Evolutionary conservation across 2,888 invertebrate genomes (phyloP).

Genomic region (Rosalia funebris): DNA sequence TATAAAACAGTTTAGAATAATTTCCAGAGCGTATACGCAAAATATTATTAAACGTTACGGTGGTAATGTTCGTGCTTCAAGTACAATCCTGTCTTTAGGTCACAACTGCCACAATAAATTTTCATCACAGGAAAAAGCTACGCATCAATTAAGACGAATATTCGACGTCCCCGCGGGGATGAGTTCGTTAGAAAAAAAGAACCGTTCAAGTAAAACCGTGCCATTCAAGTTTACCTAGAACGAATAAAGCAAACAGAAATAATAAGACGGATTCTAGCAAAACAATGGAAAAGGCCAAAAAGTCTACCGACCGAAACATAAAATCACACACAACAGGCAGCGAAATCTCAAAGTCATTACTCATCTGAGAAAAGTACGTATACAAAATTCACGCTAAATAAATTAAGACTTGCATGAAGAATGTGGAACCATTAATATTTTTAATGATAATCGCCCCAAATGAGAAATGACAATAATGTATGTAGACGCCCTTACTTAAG

Average conservation of each 20-base stretch:
- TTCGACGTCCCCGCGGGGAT: neutral
- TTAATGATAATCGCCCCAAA: slow-evolving; percentile 64
- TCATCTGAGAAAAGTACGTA: slow-evolving; percentile 57
- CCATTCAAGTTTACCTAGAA: neutral
- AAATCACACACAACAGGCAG: slow-evolving; percentile 53
- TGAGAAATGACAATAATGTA: slow-evolving; percentile 64
- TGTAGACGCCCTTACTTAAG: slow-evolving; percentile 59
- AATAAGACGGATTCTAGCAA: slow-evolving; percentile 33
- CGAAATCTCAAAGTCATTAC: slow-evolving; percentile 51
- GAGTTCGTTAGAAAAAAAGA: neutral
- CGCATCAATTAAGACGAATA: neutral
- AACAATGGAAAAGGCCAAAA: slow-evolving; percentile 37
- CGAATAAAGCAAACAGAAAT: slow-evolving; percentile 23
- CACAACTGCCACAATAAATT: neutral
- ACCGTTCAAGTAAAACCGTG: neutral
- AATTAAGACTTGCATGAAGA: slow-evolving; percentile 63
- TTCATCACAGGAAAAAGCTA: neutral
- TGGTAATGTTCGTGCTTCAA: neutral
- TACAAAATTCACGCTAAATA: slow-evolving; percentile 61
- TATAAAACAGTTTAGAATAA: no score
- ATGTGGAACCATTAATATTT: slow-evolving; percentile 64
- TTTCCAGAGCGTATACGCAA: neutral
- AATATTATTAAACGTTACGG: neutral
- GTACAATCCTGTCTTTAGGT: neutral
- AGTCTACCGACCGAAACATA: slow-evolving; percentile 44